Conservation (phyloP, 2,113 vertebrate species). For the Eulemur macaco region DNA sequence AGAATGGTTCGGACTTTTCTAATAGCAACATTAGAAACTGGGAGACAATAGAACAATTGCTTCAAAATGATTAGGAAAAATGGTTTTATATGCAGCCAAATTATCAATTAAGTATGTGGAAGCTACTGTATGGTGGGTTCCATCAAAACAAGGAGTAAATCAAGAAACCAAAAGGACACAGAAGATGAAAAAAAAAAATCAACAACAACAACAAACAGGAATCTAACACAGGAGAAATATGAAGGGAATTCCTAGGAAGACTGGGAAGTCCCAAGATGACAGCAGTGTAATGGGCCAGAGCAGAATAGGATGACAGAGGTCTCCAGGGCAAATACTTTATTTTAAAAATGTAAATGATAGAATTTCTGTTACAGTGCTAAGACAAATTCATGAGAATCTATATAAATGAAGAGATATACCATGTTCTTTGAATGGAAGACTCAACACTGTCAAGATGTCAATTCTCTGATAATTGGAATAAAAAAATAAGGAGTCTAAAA, state of each 20-base stretch:
- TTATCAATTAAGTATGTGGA: not conserved
- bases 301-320: not conserved
- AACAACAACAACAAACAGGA: not conserved
- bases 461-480: slow-evolving; percentile 13
- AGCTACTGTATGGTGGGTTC: not conserved
- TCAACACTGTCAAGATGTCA: not conserved
- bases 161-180: not conserved
- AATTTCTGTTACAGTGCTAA: not conserved
- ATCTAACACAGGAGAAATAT: not conserved
- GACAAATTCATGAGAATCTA: not conserved
- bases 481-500: not conserved
- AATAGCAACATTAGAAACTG: not conserved
- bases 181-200: not conserved
- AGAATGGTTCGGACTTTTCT: not conserved
- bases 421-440: not conserved
- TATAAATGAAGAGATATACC: not conserved
- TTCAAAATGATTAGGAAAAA: not conserved
- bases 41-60: not conserved
- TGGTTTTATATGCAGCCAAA: not conserved
- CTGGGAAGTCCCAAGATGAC: not conserved
- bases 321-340: not conserved
- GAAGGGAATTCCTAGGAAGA: not conserved
- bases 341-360: not conserved
- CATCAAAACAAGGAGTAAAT: not conserved
- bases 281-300: not conserved